phyloP scores from a whole-genome alignment of 2,113 vertebrate genomes.

The Sminthopsis crassicaudata region DNA sequence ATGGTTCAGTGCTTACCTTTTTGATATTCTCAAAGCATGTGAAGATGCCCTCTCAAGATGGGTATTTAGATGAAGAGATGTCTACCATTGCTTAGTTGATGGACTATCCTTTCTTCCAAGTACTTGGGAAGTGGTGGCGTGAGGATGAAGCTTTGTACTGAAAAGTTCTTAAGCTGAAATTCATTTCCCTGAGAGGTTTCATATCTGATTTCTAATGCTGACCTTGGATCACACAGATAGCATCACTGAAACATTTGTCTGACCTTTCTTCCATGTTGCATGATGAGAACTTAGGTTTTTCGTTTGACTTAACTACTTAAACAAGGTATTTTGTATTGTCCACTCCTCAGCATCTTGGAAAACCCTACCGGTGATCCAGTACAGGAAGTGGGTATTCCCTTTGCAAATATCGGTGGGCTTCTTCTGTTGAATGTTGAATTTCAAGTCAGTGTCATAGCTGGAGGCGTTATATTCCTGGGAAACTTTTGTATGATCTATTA shows the following conservation, averaged over 20 bases:
- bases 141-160: constrained; percentile 6
- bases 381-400: not conserved
- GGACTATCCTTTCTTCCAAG: not conserved
- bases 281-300: constrained; percentile 8
- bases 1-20: not conserved
- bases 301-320: constrained; percentile 12
- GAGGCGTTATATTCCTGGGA: not conserved
- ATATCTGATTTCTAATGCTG: constrained; percentile 24
- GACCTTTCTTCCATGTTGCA: constrained; percentile 26
- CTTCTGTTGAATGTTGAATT: not conserved
- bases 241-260: not conserved
- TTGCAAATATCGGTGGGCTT: not conserved
- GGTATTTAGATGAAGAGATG: constrained; percentile 27
- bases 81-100: constrained; percentile 26
- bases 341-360: not conserved
- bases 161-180: constrained; percentile 9
- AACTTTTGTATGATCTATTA: constrained; percentile 8
- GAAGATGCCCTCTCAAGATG: not conserved
- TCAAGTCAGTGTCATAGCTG: not conserved
- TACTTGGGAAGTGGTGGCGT: not conserved
- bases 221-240: constrained; percentile 6
- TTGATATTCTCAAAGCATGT: constrained; percentile 2
- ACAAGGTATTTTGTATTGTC: not conserved
- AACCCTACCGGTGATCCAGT: not conserved
- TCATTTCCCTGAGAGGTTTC: not conserved